Percentiles rank a stretch among this genome's conserved stretches.
Conservation (phyloP, 2,888 invertebrate species). For the Drosophila monieri region DNA sequence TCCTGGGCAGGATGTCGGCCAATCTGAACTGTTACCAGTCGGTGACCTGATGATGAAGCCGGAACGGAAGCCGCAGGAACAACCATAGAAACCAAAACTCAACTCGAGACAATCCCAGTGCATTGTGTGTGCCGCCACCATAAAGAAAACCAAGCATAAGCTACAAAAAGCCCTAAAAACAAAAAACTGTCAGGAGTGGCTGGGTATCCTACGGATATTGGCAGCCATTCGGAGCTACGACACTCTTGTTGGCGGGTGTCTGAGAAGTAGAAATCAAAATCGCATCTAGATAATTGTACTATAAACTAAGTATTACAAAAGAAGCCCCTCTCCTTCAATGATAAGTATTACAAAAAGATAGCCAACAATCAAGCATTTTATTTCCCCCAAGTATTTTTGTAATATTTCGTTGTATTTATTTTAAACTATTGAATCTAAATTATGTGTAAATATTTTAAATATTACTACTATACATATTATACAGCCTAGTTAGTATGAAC, state of each 20-base stretch:
- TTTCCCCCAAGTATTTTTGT: conserved; percentile 33
- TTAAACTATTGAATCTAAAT: conserved; percentile 46
- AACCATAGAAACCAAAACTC: conserved; percentile 38
- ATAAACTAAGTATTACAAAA: conserved; percentile 52
- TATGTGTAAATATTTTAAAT: conserved; percentile 53
- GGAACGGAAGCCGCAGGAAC: conserved; percentile 1
- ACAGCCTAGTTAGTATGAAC: conserved; percentile 35
- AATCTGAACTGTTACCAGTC: conserved; percentile 76
- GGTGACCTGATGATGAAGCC: conserved; percentile 14
- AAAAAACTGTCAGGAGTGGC: background rate
- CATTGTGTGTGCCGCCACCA: conserved; percentile 44
- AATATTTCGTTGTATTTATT: conserved; percentile 45
- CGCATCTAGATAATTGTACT: conserved; percentile 47
- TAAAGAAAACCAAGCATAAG: conserved; percentile 27
- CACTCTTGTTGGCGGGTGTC: conserved; percentile 1
- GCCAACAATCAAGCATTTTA: conserved; percentile 43
- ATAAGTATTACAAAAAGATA: conserved; percentile 34
- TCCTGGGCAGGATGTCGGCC: conserved; percentile 66
- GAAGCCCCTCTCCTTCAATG: conserved; percentile 30
- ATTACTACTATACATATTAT: conserved; percentile 11
- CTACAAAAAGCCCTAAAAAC: conserved; percentile 34
- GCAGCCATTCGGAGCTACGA: background rate
- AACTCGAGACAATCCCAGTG: conserved; percentile 75
- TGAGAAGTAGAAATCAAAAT: conserved; percentile 35
- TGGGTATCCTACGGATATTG: background rate